Conservation (phyloP, 2,113 vertebrate species). For the Neolamprologus toae region DNA sequence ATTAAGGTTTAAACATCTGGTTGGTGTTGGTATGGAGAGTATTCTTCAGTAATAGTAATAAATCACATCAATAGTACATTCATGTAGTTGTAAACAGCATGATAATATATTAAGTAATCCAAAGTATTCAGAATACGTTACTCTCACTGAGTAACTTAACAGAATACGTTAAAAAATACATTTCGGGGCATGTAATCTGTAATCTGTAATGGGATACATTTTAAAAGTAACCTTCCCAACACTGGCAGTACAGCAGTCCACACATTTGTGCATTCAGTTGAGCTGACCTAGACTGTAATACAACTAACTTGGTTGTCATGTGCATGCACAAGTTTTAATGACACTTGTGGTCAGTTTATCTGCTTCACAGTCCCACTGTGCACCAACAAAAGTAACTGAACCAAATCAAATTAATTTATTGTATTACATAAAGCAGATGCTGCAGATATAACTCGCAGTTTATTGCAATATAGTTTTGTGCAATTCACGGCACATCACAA, state of each 20-base stretch:
- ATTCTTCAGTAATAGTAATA: rapidly evolving
- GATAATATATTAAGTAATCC: not conserved
- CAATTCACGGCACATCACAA: not conserved
- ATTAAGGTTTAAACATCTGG: rapidly evolving
- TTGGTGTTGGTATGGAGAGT: too few species aligned
- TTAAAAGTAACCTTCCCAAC: not conserved
- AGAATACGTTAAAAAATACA: rapidly evolving
- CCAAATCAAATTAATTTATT: not conserved
- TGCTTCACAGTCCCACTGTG: not conserved
- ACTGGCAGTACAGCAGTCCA: not conserved
- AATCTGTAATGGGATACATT: not conserved
- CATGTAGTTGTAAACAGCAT: rapidly evolving
- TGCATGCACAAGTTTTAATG: not conserved
- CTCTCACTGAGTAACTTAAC: rapidly evolving
- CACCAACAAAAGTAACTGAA: not conserved
- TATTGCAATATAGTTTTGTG: not conserved
- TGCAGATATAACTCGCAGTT: not conserved
- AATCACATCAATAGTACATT: not conserved
- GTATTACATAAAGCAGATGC: not conserved
- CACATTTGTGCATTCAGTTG: not conserved
- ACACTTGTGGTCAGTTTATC: not conserved
- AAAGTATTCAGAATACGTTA: not conserved
- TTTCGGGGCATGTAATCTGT: not conserved
- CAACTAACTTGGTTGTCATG: not conserved
- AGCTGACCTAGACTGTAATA: not conserved